These are phyloP conservation scores for Silurus lanzhouensis DNA, from an alignment of 2,797 vertebrate species.

Conservation along the genomic window DNA sequence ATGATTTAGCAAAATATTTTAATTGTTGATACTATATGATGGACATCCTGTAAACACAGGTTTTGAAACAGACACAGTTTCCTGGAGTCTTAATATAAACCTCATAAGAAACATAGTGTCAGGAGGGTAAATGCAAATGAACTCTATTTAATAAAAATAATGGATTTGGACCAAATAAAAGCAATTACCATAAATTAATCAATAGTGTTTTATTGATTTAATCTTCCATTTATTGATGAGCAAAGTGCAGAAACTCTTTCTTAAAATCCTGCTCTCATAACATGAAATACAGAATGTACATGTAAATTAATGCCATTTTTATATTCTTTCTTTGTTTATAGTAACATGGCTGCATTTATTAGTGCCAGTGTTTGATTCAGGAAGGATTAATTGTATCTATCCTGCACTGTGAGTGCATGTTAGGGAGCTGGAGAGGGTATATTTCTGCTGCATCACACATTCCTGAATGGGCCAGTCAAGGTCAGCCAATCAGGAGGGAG, in stretches of 20 bases:
- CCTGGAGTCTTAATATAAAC: conserved; percentile 14
- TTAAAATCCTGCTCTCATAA: not conserved
- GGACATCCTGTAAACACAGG: not conserved
- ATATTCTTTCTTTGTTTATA: conserved; percentile 28
- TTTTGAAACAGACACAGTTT: not conserved
- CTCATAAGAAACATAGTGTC: conserved; percentile 6
- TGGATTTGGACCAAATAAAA: not conserved
- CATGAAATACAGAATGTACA: not conserved
- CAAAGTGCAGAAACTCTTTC: not conserved
- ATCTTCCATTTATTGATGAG: not conserved
- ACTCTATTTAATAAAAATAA: not conserved
- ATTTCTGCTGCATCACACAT: conserved; percentile 56
- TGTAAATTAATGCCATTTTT: not conserved
- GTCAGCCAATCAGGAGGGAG: conserved; percentile 53
- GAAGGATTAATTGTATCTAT: conserved; percentile 11
- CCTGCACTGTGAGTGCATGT: conserved; percentile 17
- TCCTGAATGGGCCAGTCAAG: conserved; percentile 56
- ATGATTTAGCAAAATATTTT: not conserved
- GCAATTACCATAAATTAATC: conserved; percentile 8
- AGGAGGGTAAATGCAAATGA: not conserved
- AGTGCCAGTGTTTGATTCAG: conserved; percentile 20
- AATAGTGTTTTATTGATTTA: conserved; percentile 17
- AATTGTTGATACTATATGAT: not conserved
- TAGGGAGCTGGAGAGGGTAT: conserved; percentile 45
- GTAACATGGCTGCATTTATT: conserved; percentile 34